Evolutionary conservation across 2,888 invertebrate genomes (phyloP), one percentile per base, ranked within the genome.

Genomic region (Fragum sueziense): DNA sequence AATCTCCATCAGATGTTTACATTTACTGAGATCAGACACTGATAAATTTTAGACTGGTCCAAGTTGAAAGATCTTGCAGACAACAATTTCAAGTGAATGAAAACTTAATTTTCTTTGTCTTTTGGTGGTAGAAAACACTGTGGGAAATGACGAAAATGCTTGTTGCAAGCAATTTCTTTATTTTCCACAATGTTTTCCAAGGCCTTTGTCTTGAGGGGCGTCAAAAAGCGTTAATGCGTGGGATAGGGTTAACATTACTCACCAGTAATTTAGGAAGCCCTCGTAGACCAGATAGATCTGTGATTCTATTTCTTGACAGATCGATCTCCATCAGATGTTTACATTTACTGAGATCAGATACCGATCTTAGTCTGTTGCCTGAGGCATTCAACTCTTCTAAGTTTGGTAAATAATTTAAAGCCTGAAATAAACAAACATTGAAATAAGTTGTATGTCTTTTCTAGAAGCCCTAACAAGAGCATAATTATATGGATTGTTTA

Each of bases 341-440:
- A 82, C 91, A 91, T 34, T 91, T 85, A 54, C 86, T 86, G 4
- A 92, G 79, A 70, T 91, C 91, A 34, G 87, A 76, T 20, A 90
- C 82, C 62, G 85, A 84, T 54, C 87, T 75, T 22, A 92, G 78
- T 69, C 88, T 76, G 84, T 92, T 92, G 31, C 90, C 88, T n/a
- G 89, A 78, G 0, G 86, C 90, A 79, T 84, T 87, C 29, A 91
- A 81, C 71, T 92, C 92, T 71, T 91, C 91, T 57, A 92, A 77
- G 71, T 91, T 91, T 61, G 91, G 90, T 61, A 92, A 71, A 74
- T 90, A 91, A 70, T 87, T 89, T n/a, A 92, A 70, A 52, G 91
- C 90, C 91, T 92, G 86, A 0, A 87, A 77, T n/a, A 47, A 9
- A 4, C 14, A 47, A 4, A 47, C n/a, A n/a, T n/a, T n/a, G n/a